Evolutionary conservation across 1,140 invertebrate genomes (phyloP).

Genomic region (Meloidogyne hapla): DNA sequence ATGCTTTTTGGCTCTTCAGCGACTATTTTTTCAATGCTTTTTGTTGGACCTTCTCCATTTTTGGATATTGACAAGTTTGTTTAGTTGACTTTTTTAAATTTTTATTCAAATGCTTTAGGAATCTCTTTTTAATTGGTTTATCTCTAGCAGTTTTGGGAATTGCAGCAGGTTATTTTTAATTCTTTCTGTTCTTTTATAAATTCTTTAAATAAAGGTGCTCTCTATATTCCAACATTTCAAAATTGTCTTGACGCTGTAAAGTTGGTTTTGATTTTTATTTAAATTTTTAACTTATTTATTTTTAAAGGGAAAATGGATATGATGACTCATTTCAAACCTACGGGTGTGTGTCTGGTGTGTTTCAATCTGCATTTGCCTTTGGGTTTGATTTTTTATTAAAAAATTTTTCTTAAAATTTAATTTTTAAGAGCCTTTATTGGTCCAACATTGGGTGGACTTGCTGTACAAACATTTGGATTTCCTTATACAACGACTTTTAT

Average conservation of each 20-base stretch:
- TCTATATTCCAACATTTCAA: constrained; percentile 64
- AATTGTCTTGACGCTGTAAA: constrained; percentile 63
- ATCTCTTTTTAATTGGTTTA: constrained; percentile 58
- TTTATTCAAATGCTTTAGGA: constrained; percentile 25
- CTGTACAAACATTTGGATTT: constrained; percentile 59
- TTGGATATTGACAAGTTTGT: constrained; percentile 58
- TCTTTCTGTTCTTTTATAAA: not conserved
- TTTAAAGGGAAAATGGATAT: constrained; percentile 51
- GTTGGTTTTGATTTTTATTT: constrained; percentile 35
- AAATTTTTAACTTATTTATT: constrained; percentile 13
- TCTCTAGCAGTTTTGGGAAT: constrained; percentile 57
- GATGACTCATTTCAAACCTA: constrained; percentile 63
- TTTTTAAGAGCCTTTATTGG: constrained; percentile 54
- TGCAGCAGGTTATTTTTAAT: constrained; percentile 43
- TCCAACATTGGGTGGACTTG: constrained; percentile 58
- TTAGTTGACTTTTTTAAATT: no score
- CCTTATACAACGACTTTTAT: constrained; percentile 60
- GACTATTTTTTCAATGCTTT: constrained; percentile 59
- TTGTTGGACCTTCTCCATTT: constrained; percentile 60
- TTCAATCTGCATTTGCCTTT: constrained; percentile 62
- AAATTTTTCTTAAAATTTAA: constrained; percentile 7
- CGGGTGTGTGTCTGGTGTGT: constrained; percentile 62
- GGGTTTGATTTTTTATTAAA: constrained; percentile 40
- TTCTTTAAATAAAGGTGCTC: constrained; percentile 40
- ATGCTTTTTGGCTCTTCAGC: constrained; percentile 59